Base-by-base conservation (phyloP, 2,113 vertebrate species). In the Speoplatyrhinus poulsoni region DNA sequence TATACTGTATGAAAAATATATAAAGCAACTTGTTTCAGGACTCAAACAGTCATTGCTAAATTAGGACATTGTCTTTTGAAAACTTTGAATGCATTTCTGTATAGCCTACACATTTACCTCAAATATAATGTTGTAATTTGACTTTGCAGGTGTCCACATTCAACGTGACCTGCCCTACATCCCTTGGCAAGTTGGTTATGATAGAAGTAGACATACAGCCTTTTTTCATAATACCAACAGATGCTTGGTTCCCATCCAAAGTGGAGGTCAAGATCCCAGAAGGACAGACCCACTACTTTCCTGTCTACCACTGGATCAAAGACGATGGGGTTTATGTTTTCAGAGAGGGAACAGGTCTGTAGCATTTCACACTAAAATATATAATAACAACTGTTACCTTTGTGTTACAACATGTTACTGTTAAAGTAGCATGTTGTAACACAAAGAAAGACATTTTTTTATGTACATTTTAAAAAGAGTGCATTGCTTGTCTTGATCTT, bases 281-380 rank as follows among this genome's bases (percentile, higher is more conserved):
- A 9, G 75, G 76, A 6, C n/a, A 76, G 2, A 65, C 1, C 3
- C 78, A 82, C 48, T 60, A 11, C 46, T 91, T 92, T 82, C 26
- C 26, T 26, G 26, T 26, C 26, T 26, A 26, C 26, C 67, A 62
- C 41, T 90, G 85, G 86, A 80, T 89, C 63, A 9, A 1, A 32
- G 79, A 86, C 58, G 41, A 41, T 0, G 6, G 75, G 6, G 76
- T 73, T 15, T 33, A 87, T 3, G 36, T 46, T 65, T 80, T 88
- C 61, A 83, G 82, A 65, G 87, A 86, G 16, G 90, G 67, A 16
- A 70, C 46, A 88, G 88, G 88, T 92, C 32, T 60, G 79, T 76
- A 33, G 17, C 58, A 41, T 59, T 52, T 16, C 10, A 10, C 33
- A 32, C 49, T 15, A 52, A 12, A 12, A 4, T 0, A 52, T 12